Percentiles rank a stretch among this genome's conserved stretches.
Conservation (phyloP, 92 coral and sea anemone species). For the Parazoanthus swiftii region DNA sequence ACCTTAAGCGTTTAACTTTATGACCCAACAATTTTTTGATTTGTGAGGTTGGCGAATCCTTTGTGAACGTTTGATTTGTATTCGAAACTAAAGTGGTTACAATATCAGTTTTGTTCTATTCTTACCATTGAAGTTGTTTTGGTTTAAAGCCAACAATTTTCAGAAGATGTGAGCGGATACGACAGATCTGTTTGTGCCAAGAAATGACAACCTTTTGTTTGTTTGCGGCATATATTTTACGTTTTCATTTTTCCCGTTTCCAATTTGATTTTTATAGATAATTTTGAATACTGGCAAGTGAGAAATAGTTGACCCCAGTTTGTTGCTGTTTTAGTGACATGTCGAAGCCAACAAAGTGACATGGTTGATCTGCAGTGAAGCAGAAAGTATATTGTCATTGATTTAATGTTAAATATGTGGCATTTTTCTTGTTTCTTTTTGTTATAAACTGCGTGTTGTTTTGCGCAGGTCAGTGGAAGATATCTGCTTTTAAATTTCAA, state of each 20-base stretch:
- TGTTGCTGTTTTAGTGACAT: neutral
- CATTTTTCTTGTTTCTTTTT: neutral
- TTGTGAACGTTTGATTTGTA: neutral
- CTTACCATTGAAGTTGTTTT: conserved; percentile 24
- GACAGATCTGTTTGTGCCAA: neutral
- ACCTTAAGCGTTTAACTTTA: neutral
- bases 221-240: neutral
- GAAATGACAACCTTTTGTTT: neutral
- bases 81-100: neutral
- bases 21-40: neutral
- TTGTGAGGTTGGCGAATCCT: neutral
- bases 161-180: conserved; percentile 6
- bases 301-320: neutral
- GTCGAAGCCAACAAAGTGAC: neutral
- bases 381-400: neutral
- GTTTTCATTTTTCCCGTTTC: neutral
- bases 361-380: neutral
- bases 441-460: neutral
- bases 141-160: conserved; percentile 29
- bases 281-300: neutral
- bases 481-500: neutral
- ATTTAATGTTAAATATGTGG: neutral
- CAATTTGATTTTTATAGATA: neutral
- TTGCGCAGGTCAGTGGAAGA: neutral
- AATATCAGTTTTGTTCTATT: conserved; percentile 22